Evolutionary conservation across 1,140 invertebrate species (phyloP), one percentile per base, ranked within the genome.

Genomic region (Pectinophora gossypiella): DNA sequence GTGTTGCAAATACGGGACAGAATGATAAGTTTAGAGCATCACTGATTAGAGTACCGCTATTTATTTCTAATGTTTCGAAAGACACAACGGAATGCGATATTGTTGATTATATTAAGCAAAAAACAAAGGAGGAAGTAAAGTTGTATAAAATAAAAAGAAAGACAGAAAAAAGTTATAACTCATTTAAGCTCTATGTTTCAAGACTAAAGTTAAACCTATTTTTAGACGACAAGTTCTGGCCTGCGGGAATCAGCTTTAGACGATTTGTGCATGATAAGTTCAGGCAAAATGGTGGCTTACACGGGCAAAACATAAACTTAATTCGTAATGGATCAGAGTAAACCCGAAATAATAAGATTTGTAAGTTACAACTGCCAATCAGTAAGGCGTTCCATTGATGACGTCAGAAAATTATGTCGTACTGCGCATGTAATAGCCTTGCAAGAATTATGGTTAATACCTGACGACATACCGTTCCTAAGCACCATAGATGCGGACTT

Each of bases 361-460:
- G 13, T 40, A 13, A 49, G 16, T 12, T 49, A 23, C 38, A 49
- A 49, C 22, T 49, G 48, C 18, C 36, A 20, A 20, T 36, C 27
- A 3, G 16, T 49, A 2, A 49, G 12, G 7, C 3, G 48, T 0
- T 49, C 48, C 3, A 18, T 49, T 2, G 48, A 49, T 6, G 5
- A 13, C 19, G 19, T 49, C 18, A 36, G 32, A 19, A 1, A 1
- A n/a, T 10, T 49, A 6, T 38, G 48, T 40, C 15, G 19, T 2
- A 5, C 27, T 13, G 48, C 48, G 1, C 32, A 49, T 18, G 2
- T 49, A 19, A 20, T 49, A 1, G 48, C 48, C 1, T 18, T 49
- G 2, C 48, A 49, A 18, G 48, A 49, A 21, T 23, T 21, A 19
- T 49, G 48, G 48, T 13, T 49, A 16, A 13, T 43, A 3, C 35